Evolutionary conservation across 2,888 invertebrate genomes (phyloP), one percentile per base, ranked within the genome.

Genomic region (Agonopterix arenella): DNA sequence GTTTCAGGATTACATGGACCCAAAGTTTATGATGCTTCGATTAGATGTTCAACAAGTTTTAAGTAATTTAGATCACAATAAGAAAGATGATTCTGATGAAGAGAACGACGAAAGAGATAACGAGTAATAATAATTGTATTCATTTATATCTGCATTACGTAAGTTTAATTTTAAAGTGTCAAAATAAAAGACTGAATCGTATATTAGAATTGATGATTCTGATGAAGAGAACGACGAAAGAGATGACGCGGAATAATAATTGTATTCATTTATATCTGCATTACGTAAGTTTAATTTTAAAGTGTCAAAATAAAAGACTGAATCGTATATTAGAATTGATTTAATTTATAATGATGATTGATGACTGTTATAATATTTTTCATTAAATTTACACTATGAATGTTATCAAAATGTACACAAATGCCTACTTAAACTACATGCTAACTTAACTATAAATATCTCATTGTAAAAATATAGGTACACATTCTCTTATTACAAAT

Each of bases 341-440:
- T 84, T 85, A 75, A 75, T 84, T 83, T 79, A 79, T 62, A 70
- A 68, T 62, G 68, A 78, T 79, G 83, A 83, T 81, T 62, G 68
- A 78, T 79, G 83, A 83, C 82, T 79, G 70, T 76, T 75, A 76
- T 65, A 75, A 68, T 73, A 72, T 73, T 65, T 66, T 68, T 70
- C 66, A 66, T 67, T 69, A 76, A 60, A 69, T 60, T 67, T 68
- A 62, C 58, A 61, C 52, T 61, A 67, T 64, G 62, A 64, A 61
- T 76, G 70, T 81, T 84, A 84, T 83, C 79, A 83, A 83, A 86
- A 85, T 84, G 72, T 85, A 85, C 84, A 84, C 82, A 83, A 86
- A 81, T 77, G 72, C 73, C 69, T 76, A 78, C 52, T 57, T 53
- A 37, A 55, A 58, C 60, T 76, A 74, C 61, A 68, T 55, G 61